These are phyloP conservation scores for Drosophila repleta DNA, from an alignment of 1,140 invertebrate genomes.

Conservation along the genomic window DNA sequence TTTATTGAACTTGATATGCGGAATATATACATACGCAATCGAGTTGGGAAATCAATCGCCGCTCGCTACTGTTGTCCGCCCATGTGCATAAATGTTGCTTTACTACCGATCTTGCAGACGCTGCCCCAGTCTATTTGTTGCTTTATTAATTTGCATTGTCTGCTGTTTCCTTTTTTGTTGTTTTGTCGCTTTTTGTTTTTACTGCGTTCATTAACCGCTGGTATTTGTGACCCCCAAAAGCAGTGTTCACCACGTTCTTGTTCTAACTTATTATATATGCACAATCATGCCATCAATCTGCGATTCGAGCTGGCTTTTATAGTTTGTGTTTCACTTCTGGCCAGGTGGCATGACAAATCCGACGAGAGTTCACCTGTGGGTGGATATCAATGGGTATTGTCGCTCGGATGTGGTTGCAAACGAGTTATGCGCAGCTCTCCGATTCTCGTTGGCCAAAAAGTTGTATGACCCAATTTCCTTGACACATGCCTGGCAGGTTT, in stretches of 20 bases:
- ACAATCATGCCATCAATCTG: constrained; percentile 60
- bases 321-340: constrained; percentile 11
- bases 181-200: neutral
- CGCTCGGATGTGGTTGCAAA: constrained; percentile 45
- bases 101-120: constrained; percentile 40
- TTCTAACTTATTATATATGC: constrained; percentile 64
- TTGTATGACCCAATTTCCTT: constrained; percentile 76
- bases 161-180: constrained; percentile 29
- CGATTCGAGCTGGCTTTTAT: constrained; percentile 46
- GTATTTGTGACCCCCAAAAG: constrained; percentile 67
- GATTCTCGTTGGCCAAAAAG: constrained; percentile 54
- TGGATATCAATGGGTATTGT: constrained; percentile 57
- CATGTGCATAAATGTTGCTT: constrained; percentile 26
- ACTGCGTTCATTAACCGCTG: constrained; percentile 69
- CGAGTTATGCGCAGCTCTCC: constrained; percentile 54
- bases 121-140: constrained; percentile 34
- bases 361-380: constrained; percentile 68
- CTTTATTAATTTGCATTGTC: constrained; percentile 53
- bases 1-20: constrained; percentile 46
- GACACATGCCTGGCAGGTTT: constrained; percentile 80
- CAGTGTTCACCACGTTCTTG: constrained; percentile 58
- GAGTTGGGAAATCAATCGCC: constrained; percentile 63
- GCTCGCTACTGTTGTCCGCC: constrained; percentile 20
- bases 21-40: constrained; percentile 17
- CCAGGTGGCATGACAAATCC: constrained; percentile 68